Conservation (phyloP, 2,797 vertebrate species). For the Taeniopygia guttata region DNA sequence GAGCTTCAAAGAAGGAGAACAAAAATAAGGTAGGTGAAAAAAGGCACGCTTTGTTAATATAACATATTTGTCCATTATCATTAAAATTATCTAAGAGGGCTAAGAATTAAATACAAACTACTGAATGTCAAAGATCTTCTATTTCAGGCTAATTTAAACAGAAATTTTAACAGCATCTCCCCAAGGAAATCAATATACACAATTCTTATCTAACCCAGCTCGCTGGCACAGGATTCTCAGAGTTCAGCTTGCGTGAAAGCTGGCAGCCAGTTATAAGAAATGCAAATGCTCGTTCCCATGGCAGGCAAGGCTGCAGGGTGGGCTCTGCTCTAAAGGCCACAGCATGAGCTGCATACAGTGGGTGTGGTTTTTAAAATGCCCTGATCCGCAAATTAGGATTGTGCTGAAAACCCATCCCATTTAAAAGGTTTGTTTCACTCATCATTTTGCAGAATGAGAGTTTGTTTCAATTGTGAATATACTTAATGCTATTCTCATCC, state of each 20-base stretch:
- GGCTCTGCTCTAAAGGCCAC: not conserved
- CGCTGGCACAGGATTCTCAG: not conserved
- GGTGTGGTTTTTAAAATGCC: not conserved
- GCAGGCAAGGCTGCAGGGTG: not conserved
- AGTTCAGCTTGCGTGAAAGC: not conserved
- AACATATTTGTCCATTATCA: not conserved
- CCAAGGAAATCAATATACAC: not conserved
- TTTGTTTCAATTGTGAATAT: not conserved
- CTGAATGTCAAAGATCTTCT: not conserved
- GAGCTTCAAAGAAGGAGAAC: not conserved
- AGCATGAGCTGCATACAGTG: not conserved
- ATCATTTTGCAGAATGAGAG: not conserved
- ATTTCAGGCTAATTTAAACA: not conserved
- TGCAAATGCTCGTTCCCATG: not conserved
- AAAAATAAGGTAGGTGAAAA: not conserved
- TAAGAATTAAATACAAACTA: not conserved
- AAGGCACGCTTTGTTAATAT: not conserved
- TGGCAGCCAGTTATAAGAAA: not conserved
- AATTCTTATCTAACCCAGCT: not conserved
- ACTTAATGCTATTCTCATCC: not conserved
- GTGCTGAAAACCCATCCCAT: not conserved
- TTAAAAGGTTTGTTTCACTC: not conserved
- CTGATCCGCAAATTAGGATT: not conserved
- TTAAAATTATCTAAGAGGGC: not conserved
- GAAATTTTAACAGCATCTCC: not conserved